phyloP scores from a whole-genome alignment of 2,113 vertebrate genomes.

The Dolichotis patagonum region DNA sequence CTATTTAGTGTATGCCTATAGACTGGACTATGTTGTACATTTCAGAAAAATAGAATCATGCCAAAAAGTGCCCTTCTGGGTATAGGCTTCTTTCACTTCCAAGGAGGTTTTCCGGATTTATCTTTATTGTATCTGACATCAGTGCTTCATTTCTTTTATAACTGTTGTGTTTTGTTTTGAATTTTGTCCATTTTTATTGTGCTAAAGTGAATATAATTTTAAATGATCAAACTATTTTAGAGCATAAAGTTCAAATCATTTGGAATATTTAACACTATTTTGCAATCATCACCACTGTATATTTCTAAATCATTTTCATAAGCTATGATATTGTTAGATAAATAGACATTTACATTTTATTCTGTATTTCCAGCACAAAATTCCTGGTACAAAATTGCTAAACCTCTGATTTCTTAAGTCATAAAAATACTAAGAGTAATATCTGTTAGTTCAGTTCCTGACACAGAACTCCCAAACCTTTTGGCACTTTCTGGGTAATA shows the following conservation, averaged over 20 bases:
- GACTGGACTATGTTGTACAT: not conserved
- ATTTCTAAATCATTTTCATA: not conserved
- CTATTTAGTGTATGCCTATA: not conserved
- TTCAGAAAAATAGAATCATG: not conserved
- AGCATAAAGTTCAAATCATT: not conserved
- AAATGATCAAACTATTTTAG: not conserved
- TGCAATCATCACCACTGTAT: not conserved
- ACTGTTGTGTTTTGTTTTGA: not conserved
- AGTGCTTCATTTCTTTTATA: not conserved
- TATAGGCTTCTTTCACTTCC: not conserved
- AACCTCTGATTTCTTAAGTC: not conserved
- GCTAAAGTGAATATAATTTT: not conserved
- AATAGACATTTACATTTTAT: not conserved
- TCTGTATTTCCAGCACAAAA: not conserved
- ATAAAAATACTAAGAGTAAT: not conserved
- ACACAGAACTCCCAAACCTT: not conserved
- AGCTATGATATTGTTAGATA: not conserved
- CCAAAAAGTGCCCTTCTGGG: not conserved
- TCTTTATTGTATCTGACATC: not conserved
- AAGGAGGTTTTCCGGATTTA: not conserved
- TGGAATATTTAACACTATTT: not conserved
- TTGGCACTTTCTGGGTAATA: not conserved
- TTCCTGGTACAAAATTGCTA: not conserved
- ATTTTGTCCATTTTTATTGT: not conserved
- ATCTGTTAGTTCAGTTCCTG: not conserved